phyloP scores from a whole-genome alignment of 1,140 invertebrate species.

The Leptinotarsa undecemlineata region DNA sequence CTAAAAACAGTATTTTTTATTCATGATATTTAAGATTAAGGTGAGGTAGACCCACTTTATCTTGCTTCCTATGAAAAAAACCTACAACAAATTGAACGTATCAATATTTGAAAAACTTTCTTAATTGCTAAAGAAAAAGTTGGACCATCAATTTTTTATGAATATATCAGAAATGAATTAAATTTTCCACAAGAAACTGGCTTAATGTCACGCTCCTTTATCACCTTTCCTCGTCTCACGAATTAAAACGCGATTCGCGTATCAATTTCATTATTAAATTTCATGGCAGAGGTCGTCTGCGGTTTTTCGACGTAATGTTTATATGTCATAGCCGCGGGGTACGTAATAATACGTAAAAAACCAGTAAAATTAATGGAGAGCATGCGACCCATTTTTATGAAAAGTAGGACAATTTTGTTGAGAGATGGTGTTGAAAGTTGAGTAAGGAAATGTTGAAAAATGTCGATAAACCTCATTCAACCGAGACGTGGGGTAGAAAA shows the following conservation, averaged over 20 bases:
- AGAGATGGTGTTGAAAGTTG: neutral
- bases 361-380: neutral
- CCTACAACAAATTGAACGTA: too few relatives aligned
- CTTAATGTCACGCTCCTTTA: constrained; percentile 10
- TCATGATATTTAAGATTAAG: too few relatives aligned
- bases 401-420: neutral
- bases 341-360: constrained; percentile 9
- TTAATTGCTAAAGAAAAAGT: too few relatives aligned
- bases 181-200: neutral
- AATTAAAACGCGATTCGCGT: constrained; percentile 20
- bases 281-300: neutral
- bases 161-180: neutral
- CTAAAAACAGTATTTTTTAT: too few relatives aligned
- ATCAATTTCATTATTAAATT: constrained; percentile 24
- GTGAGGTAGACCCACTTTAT: too few relatives aligned
- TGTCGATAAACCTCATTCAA: too few relatives aligned
- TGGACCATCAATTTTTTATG: neutral
- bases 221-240: neutral
- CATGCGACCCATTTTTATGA: neutral
- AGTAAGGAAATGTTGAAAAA: neutral
- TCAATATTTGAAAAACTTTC: too few relatives aligned
- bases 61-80: too few relatives aligned
- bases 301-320: constrained; percentile 6
- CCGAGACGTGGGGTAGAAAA: too few relatives aligned
- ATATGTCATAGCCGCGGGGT: neutral